Conservation (phyloP, 2,113 vertebrate species). For the Poeciliopsis prolifica region DNA sequence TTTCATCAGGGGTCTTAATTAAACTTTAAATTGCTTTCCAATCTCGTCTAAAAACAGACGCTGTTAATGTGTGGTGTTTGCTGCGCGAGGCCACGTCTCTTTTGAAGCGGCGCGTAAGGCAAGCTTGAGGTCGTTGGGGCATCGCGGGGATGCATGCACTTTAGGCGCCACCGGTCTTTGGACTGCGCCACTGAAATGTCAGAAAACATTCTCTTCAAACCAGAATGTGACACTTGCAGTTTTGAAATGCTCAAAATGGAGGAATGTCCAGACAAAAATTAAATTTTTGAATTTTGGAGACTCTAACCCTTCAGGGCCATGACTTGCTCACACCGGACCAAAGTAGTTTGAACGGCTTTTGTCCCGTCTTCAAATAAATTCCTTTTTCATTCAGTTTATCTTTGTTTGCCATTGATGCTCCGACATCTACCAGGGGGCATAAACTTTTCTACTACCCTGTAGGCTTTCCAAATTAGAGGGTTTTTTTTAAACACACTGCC, state of each 20-base stretch:
- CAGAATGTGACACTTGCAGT: neutral
- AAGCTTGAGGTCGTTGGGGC: no score
- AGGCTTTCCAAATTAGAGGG: neutral
- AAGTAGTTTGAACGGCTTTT: no score
- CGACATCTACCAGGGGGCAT: neutral
- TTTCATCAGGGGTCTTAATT: conserved; percentile 53
- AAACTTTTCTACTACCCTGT: neutral
- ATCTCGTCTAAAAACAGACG: conserved; percentile 14
- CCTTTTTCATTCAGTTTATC: no score
- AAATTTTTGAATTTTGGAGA: no score
- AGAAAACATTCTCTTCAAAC: neutral
- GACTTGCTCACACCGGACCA: no score
- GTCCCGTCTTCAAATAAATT: no score
- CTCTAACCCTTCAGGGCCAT: no score
- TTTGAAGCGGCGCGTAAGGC: neutral
- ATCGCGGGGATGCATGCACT: neutral
- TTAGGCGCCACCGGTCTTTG: neutral
- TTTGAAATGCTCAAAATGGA: no score
- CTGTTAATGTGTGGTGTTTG: neutral
- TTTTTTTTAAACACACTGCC: neutral
- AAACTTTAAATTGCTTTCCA: conserved; percentile 54
- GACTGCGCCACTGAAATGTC: neutral
- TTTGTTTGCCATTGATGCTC: neutral
- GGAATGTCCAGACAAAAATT: no score
- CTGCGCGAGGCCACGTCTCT: neutral